Evolutionary conservation across 2,888 invertebrate species (phyloP), one percentile per base, ranked within the genome.

Genomic region (Alentia gelatinosa): DNA sequence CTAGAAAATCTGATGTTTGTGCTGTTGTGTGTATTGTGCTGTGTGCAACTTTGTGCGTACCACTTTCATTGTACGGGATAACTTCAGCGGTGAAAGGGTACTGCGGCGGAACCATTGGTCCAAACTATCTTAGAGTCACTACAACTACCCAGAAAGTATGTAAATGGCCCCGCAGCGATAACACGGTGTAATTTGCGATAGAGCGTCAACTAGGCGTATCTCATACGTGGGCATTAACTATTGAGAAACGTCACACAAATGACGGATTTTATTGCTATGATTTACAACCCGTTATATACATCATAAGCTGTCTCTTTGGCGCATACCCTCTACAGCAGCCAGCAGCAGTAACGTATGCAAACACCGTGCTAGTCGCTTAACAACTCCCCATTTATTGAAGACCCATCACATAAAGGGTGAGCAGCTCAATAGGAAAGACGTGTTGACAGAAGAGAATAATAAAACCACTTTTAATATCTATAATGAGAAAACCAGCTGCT

Each of bases 31-130:
- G 30, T 75, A 75, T 75, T 75, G 37, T 75, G 75, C 30, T 26
- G 40, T 5, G n/a, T 39, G 40, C 39, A 37, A 83, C 23, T 83
- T 68, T 83, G 37, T 40, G 83, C 39, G 37, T 1, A 35, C 39
- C 39, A n/a, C 83, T 40, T 83, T 39, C 39, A 83, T 83, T 83
- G 35, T 30, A 39, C n/a, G n/a, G 83, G 83, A 39, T 83, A 37
- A 83, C 35, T 83, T 39, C 83, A n/a, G 39, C 40, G 15, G 1
- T 83, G 40, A 83, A 35, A n/a, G 39, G 83, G 1, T 37, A 39
- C 5, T 37, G 35, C 19, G 83, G 83, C 40, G 83, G 39, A 19
- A 37, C 39, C 83, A n/a, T 83, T 83, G 83, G 39, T 40, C 37
- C 39, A 83, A 83, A 83, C 83, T 37, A 39, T 39, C 83, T 83